These are phyloP conservation scores for Pteruthius melanotis DNA, from an alignment of 2,113 vertebrate species.

Conservation along the genomic window DNA sequence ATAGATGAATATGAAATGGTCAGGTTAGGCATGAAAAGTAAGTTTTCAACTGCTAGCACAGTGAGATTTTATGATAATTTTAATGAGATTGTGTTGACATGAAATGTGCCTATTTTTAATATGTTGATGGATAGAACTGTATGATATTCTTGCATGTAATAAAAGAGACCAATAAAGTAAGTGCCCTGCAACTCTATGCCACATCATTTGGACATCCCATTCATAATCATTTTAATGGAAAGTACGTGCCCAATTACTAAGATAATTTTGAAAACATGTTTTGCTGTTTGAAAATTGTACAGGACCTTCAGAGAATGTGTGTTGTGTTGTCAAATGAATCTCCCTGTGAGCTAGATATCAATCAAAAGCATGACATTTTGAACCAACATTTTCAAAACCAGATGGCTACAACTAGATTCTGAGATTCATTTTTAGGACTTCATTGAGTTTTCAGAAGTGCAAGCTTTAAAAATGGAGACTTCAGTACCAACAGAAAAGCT, in stretches of 20 bases:
- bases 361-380: not conserved
- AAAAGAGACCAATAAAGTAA: not conserved
- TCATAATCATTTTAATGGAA: constrained; percentile 12
- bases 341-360: not conserved
- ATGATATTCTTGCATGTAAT: not conserved
- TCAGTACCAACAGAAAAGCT: not conserved
- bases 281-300: not conserved
- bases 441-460: not conserved
- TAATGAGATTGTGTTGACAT: not conserved
- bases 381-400: not conserved
- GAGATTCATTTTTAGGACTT: not conserved
- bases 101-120: not conserved
- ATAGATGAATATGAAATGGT: not conserved
- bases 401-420: not conserved
- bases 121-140: constrained; percentile 22
- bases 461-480: not conserved
- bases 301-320: constrained; percentile 1
- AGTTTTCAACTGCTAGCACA: not conserved
- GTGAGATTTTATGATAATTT: not conserved
- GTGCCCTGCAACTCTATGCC: not conserved
- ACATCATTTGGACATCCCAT: not conserved
- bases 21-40: not conserved
- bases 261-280: constrained; percentile 34
- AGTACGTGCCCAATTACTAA: constrained; percentile 3
- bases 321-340: constrained; percentile 26